phyloP scores from a whole-genome alignment of 1,140 invertebrate species.

The Bombus waltoni region DNA sequence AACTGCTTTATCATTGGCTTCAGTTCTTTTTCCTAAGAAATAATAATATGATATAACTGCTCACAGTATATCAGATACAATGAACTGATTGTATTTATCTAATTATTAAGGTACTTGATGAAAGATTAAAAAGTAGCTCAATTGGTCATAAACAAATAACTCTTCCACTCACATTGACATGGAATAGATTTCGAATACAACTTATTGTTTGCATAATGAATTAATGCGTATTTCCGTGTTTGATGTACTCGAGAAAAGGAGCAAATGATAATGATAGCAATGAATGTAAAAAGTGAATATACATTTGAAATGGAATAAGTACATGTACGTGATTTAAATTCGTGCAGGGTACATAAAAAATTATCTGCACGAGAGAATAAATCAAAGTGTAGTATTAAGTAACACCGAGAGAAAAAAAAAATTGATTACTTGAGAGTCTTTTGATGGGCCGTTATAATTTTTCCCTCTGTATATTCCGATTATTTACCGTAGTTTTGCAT shows the following conservation, averaged over 20 bases:
- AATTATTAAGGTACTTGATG: slow-evolving; percentile 18
- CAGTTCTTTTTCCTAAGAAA: slow-evolving; percentile 50
- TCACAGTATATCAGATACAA: neutral
- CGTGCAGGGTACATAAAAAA: slow-evolving; percentile 18
- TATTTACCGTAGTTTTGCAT: slow-evolving; percentile 17
- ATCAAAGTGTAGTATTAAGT: slow-evolving; percentile 16
- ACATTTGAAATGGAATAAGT: slow-evolving; percentile 42
- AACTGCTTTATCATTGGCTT: slow-evolving; percentile 48
- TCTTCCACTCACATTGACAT: slow-evolving; percentile 13
- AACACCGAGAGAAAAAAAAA: neutral
- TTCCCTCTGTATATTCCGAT: neutral
- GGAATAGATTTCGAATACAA: slow-evolving; percentile 30
- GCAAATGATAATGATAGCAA: slow-evolving; percentile 17
- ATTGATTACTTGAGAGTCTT: slow-evolving; percentile 30
- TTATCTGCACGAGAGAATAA: slow-evolving; percentile 21
- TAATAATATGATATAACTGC: slow-evolving; percentile 32
- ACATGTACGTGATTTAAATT: slow-evolving; percentile 31
- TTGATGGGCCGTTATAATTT: slow-evolving; percentile 41
- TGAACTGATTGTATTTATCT: slow-evolving; percentile 18
- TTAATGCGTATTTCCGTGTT: slow-evolving; percentile 32
- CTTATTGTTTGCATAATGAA: slow-evolving; percentile 27
- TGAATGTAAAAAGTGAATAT: slow-evolving; percentile 30
- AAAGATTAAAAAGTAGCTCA: slow-evolving; percentile 27
- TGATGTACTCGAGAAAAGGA: slow-evolving; percentile 38
- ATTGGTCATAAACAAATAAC: slow-evolving; percentile 33